These are phyloP conservation scores for Rhinogobio ventralis DNA, from an alignment of 2,797 vertebrate genomes.

Conservation along the genomic window DNA sequence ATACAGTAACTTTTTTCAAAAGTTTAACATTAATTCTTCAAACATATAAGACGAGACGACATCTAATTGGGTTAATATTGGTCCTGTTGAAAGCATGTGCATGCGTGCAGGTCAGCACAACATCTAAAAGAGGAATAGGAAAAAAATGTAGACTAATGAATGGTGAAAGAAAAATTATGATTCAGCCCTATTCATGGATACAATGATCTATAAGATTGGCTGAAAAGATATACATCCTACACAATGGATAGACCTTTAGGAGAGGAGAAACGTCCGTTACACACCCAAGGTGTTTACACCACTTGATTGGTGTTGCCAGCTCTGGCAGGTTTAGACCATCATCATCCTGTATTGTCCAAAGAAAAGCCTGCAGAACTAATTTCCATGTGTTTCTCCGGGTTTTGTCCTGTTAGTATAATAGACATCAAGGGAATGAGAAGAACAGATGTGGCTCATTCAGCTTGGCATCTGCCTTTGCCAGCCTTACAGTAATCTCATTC, in stretches of 20 bases:
- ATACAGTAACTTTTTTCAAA: neutral
- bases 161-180: slow-evolving; percentile 3
- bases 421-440: slow-evolving; percentile 73
- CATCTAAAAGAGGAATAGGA: neutral
- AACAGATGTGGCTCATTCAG: slow-evolving; percentile 74
- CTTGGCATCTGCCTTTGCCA: slow-evolving; percentile 57
- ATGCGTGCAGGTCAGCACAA: neutral
- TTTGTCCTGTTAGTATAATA: slow-evolving; percentile 68
- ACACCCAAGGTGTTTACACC: slow-evolving; percentile 32
- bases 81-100: slow-evolving; percentile 12
- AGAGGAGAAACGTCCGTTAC: slow-evolving; percentile 12
- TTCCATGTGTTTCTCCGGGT: slow-evolving; percentile 71
- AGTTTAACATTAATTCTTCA: neutral
- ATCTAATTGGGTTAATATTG: neutral
- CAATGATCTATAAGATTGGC: slow-evolving; percentile 27
- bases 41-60: neutral
- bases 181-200: slow-evolving; percentile 34
- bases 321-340: slow-evolving; percentile 14
- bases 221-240: neutral
- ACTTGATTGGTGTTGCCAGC: slow-evolving; percentile 23
- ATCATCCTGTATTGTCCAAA: slow-evolving; percentile 67
- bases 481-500: slow-evolving; percentile 16
- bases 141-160: neutral
- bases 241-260: slow-evolving; percentile 53
- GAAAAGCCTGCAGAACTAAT: slow-evolving; percentile 57